Percentiles rank a stretch among this genome's conserved stretches.
Conservation (phyloP, 2,888 invertebrate species). For the Deilephila elpenor region DNA sequence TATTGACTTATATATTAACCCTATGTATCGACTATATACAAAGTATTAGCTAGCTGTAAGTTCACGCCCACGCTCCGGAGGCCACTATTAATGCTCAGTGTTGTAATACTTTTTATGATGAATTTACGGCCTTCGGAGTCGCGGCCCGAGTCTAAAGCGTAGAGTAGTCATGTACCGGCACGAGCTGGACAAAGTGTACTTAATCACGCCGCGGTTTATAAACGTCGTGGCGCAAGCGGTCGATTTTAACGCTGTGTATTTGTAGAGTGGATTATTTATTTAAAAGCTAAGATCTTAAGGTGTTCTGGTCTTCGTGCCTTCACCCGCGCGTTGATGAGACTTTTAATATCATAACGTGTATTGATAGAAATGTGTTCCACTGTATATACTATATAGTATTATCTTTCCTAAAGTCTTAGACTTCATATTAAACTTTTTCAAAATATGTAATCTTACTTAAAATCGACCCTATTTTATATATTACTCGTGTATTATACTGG, state of each 20-base stretch:
- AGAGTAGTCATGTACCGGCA: not conserved
- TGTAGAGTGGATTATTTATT: not conserved
- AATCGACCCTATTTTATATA: conserved; percentile 10
- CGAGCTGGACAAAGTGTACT: conserved; percentile 18
- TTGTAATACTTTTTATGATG: not conserved
- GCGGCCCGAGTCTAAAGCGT: not conserved
- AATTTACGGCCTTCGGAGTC: not conserved
- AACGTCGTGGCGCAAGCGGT: not conserved
- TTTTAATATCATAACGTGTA: not conserved
- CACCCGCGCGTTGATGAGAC: not conserved
- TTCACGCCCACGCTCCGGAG: not conserved
- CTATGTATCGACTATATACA: conserved; percentile 8
- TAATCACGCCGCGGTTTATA: not conserved
- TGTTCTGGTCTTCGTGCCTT: conserved; percentile 5
- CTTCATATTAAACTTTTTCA: not conserved
- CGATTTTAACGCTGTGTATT: not conserved
- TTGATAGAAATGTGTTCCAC: not conserved
- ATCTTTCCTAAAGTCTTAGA: conserved; percentile 1
- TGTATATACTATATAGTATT: not conserved
- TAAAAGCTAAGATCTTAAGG: not conserved
- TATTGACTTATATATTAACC: conserved; percentile 18
- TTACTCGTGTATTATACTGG: conserved; percentile 9
- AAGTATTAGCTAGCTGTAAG: not conserved
- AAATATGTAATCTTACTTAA: not conserved
- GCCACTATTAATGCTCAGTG: conserved; percentile 8